Evolutionary conservation across 2,888 invertebrate species (phyloP).

Genomic region (Beris morrisii): DNA sequence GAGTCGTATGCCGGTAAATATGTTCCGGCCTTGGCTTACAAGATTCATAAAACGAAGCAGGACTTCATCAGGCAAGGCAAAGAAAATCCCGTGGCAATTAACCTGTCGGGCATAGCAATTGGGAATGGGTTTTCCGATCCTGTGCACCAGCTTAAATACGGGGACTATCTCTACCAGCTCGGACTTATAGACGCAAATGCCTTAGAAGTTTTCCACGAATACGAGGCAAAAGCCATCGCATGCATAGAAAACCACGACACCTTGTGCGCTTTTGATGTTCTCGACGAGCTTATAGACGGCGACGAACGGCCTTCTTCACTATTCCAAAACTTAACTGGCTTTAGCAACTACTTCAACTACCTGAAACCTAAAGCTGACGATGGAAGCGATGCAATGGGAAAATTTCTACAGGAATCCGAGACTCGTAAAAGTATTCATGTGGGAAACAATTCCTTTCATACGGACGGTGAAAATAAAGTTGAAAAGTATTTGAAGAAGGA

Average conservation of each 20-base stretch:
- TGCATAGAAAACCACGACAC: slow-evolving; percentile 68
- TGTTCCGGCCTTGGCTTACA: slow-evolving; percentile 69
- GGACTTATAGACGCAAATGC: slow-evolving; percentile 65
- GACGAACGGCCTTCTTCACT: slow-evolving; percentile 58
- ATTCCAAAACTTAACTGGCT: slow-evolving; percentile 64
- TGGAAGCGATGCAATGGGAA: slow-evolving; percentile 57
- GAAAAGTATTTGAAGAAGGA: slow-evolving; percentile 73
- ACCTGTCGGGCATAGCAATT: slow-evolving; percentile 60
- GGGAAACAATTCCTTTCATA: slow-evolving; percentile 73
- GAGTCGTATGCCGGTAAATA: slow-evolving; percentile 86
- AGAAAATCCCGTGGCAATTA: slow-evolving; percentile 44
- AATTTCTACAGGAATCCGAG: slow-evolving; percentile 53
- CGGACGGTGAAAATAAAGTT: slow-evolving; percentile 65
- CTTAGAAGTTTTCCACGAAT: slow-evolving; percentile 61
- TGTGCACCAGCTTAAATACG: slow-evolving; percentile 73
- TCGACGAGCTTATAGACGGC: slow-evolving; percentile 70
- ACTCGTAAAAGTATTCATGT: slow-evolving; percentile 81
- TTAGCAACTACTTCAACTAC: slow-evolving; percentile 56
- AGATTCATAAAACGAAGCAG: slow-evolving; percentile 58
- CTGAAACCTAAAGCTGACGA: slow-evolving; percentile 65
- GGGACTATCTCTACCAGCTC: slow-evolving; percentile 77
- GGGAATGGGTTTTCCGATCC: slow-evolving; percentile 84
- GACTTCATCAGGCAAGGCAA: slow-evolving; percentile 40
- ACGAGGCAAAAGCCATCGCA: slow-evolving; percentile 62
- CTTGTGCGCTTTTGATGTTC: slow-evolving; percentile 69